Evolutionary conservation across 2,888 invertebrate genomes (phyloP), one percentile per base, ranked within the genome.

Genomic region (Patella caerulea): DNA sequence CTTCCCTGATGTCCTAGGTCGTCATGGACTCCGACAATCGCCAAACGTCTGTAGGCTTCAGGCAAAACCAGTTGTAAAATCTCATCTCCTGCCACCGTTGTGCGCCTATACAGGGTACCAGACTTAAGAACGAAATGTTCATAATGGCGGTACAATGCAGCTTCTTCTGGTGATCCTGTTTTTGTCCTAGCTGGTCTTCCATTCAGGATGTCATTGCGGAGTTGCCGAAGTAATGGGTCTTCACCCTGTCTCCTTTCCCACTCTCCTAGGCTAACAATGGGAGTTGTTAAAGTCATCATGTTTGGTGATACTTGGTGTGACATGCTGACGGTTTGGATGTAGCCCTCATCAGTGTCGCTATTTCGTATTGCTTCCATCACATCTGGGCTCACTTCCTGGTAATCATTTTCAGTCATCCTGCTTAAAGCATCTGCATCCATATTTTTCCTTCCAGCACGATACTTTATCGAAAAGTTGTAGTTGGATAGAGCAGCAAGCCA

Each of bases 311-410:
- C 52, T n/a, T 73, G 65, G 9, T 56, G 45, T 17, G 65, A 45
- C 24, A 56, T 34, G 14, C 19, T 45, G 53, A 73, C 34, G 24
- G 77, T 72, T 69, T 70, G 65, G 52, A 73, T 52, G 14, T 56
- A 72, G 7, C 72, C 73, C 4, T 59, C 24, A 3, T 59, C 72
- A 29, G 59, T 34, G 3, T 24, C 12, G 15, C 9, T 15, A 45
- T 72, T 52, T 59, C 15, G 9, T 9, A 29, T 52, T 55, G 76
- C 54, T 55, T 45, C 29, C 56, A 56, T 59, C 90, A 72, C 19
- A 72, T 69, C 55, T n/a, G 53, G 53, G 77, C 79, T 4, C 73
- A 73, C 69, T 69, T 74, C 29, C 14, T n/a, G 65, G 73, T 79
- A 3, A 7, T 59, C 59, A 59, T 59, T 15, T 14, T 14, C 17